These are phyloP conservation scores for Thecophora atra DNA, from an alignment of 2,888 invertebrate species.

Conservation along the genomic window DNA sequence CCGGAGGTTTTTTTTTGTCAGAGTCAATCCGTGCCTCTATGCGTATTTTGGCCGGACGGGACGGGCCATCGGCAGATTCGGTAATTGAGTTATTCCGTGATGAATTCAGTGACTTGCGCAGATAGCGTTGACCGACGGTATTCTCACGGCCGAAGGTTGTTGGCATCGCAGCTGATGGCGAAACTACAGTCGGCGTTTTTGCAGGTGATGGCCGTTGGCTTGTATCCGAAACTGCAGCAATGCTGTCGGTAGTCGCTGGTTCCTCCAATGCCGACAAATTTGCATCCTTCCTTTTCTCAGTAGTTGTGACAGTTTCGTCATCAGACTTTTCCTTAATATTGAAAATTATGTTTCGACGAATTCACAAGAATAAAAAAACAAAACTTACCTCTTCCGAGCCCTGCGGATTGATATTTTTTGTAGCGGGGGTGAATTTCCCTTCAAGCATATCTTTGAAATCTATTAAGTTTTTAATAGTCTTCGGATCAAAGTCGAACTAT, in stretches of 20 bases:
- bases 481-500: slow-evolving; percentile 62
- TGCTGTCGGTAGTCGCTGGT: neutral
- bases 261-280: neutral
- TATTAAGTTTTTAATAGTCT: slow-evolving; percentile 54
- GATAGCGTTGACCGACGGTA: slow-evolving; percentile 49
- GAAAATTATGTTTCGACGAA: neutral
- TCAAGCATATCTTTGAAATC: slow-evolving; percentile 60
- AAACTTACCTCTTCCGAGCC: slow-evolving; percentile 55
- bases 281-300: neutral
- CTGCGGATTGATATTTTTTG: slow-evolving; percentile 32
- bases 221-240: neutral
- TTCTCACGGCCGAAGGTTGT: slow-evolving; percentile 55
- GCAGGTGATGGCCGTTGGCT: neutral
- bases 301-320: slow-evolving; percentile 19
- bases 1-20: slow-evolving; percentile 44
- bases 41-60: slow-evolving; percentile 51
- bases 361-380: neutral
- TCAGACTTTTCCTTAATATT: slow-evolving; percentile 46
- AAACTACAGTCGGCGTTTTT: slow-evolving; percentile 27
- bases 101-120: slow-evolving; percentile 53
- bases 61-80: slow-evolving; percentile 42
- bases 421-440: slow-evolving; percentile 56
- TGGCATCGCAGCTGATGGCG: slow-evolving; percentile 44
- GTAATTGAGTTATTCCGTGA: slow-evolving; percentile 44
- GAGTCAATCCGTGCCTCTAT: slow-evolving; percentile 53